Evolutionary conservation across 2,888 invertebrate species (phyloP).

Genomic region (Drosophila kanekoi): DNA sequence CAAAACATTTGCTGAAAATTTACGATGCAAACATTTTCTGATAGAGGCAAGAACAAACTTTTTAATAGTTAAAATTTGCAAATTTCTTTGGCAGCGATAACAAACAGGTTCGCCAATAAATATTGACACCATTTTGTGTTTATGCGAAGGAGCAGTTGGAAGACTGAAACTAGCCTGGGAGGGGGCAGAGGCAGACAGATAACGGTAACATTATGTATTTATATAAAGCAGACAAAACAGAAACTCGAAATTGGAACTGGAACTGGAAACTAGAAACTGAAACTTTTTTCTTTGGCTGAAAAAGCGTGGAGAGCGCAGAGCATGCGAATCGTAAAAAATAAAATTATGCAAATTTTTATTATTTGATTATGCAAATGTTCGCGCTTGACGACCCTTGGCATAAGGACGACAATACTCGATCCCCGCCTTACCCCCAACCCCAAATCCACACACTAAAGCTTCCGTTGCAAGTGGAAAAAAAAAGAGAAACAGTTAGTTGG

Average conservation of each 20-base stretch:
- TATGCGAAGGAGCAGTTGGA: conserved; percentile 37
- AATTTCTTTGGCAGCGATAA: conserved; percentile 74
- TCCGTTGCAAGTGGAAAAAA: conserved; percentile 54
- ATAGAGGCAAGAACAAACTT: conserved; percentile 50
- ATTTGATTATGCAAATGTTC: conserved; percentile 85
- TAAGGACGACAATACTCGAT: conserved; percentile 82
- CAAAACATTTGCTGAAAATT: conserved; percentile 52
- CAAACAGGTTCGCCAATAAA: conserved; percentile 81
- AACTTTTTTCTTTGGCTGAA: conserved; percentile 13
- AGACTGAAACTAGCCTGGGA: conserved; percentile 11
- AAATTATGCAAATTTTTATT: conserved; percentile 85
- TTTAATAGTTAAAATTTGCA: conserved; percentile 80
- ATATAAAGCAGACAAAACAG: conserved; percentile 56
- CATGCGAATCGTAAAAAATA: conserved; percentile 80
- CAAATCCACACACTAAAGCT: conserved; percentile 48
- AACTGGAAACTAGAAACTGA: conserved; percentile 55
- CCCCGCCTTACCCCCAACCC: conserved; percentile 20
- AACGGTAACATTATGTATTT: conserved; percentile 63
- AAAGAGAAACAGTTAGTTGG: conserved; percentile 72
- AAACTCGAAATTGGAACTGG: conserved; percentile 36
- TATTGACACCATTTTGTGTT: conserved; percentile 79
- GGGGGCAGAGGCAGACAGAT: conserved; percentile 52
- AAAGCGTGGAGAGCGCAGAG: conserved; percentile 30
- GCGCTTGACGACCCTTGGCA: conserved; percentile 85
- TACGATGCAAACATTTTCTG: conserved; percentile 59